Base-by-base conservation (phyloP, 2,888 invertebrate genomes). In the Schrankia costaestrigalis region DNA sequence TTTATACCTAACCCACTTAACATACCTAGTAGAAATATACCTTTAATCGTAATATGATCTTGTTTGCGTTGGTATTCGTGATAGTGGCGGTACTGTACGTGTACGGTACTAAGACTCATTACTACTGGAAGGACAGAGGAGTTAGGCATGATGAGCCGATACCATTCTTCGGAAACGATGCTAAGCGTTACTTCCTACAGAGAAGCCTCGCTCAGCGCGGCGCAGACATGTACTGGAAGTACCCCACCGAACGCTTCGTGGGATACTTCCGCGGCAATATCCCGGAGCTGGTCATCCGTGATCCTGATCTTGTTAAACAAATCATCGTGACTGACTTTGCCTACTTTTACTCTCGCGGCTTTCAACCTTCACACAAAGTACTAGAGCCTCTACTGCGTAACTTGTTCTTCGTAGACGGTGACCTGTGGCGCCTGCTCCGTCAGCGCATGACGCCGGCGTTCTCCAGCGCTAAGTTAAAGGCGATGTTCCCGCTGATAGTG, bases 371-470 rank as follows among this genome's bases (percentile, higher is more conserved):
- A n/a, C n/a, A n/a, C n/a, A n/a, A n/a, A 0, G 63, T 61, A 2
- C 57, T 75, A 3, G 76, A 79, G 27, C 73, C 75, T 2, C 42
- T 79, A 42, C 30, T 75, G 39, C 61, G 62, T 1, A 78, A 76
- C 39, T 30, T 79, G 26, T 78, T 79, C 31, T 70, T 75, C 26
- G 73, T 71, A 9, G 78, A 76, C 33, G 77, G 78, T 0, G 78
- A 79, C 41, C 28, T 71, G 24, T 80, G 81, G 81, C 64, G 68
- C 29, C 44, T 78, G 46, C 51, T 79, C 37, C 64, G 81, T 8
- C 74, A 78, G 55, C 67, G 77, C 31, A 67, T 81, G 58, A 78
- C 79, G 14, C 72, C 77, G 2, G 72, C 78, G 2, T 80, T 80
- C 49, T 70, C 74, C 3, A 70, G 68, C 29, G 74, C 76, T 11